Base-by-base conservation (phyloP, 2,113 vertebrate species). In the Otus sunia region DNA sequence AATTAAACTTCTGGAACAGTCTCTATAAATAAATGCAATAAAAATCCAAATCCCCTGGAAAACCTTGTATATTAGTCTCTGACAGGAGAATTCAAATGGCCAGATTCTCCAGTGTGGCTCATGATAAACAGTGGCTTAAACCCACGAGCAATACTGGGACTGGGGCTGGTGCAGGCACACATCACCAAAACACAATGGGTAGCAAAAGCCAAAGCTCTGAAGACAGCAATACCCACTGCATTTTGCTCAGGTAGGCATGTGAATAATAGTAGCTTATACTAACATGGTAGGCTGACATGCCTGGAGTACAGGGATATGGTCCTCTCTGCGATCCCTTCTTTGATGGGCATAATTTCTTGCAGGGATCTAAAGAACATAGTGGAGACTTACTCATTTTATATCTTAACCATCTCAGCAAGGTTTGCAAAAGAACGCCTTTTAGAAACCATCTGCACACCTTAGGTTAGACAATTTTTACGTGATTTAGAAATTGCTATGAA, bases 281-380 rank as follows among this genome's bases (percentile, higher is more conserved):
- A 32, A 22, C 26, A 10, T 2, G 12, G 23, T 5, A 37, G n/a
- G 21, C 30, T 83, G 67, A 32, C 9, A 10, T 1, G 4, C 20
- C n/a, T 86, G 52, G 27, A 80, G 9, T 14, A 56, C 23, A 20
- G 56, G 77, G 22, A 45, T 18, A 8, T 6, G 8, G 49, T 5
- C 23, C 19, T 37, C 47, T 53, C 25, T 73, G 39, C 0, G 0
- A 62, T 12, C 6, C 7, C 14, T 60, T 23, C 22, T 64, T 39
- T 5, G 9, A 58, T 32, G 11, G 45, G 36, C 7, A 6, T 14
- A 9, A 68, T 45, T 76, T 52, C 63, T 50, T 39, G 23, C 23
- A 50, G 64, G 82, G 36, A 39, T 27, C 4, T n/a, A 11, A 75
- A 71, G 45, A 85, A 30, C 25, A 20, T 1, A 39, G n/a, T 5